Evolutionary conservation across 2,113 vertebrate genomes (phyloP).

Genomic region (Cavia porcellus): DNA sequence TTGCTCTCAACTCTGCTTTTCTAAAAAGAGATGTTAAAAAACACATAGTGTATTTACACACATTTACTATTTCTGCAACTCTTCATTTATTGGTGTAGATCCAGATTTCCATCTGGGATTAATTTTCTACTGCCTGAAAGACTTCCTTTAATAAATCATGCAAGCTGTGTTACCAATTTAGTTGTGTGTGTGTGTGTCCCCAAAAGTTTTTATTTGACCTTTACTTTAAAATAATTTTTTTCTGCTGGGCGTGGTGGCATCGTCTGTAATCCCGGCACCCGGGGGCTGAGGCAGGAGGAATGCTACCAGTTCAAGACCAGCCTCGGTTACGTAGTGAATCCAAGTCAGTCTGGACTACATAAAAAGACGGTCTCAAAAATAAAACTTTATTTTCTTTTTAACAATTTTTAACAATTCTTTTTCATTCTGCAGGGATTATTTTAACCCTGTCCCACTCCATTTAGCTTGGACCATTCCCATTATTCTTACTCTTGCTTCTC

Average conservation of each 20-base stretch:
- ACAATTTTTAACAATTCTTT: not conserved
- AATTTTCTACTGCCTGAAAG: not conserved
- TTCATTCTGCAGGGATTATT: not conserved
- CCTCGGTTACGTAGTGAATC: not conserved
- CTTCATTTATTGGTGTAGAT: not conserved
- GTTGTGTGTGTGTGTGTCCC: not conserved
- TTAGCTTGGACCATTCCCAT: not conserved
- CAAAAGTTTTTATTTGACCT: not conserved
- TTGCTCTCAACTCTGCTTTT: constrained; percentile 1
- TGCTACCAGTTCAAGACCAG: not conserved
- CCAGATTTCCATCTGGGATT: not conserved
- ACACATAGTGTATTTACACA: not conserved
- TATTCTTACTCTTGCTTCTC: not conserved
- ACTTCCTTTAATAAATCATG: not conserved
- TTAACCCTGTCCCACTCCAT: not conserved
- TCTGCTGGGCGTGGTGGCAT: not conserved
- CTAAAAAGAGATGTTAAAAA: not conserved
- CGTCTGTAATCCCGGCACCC: not conserved
- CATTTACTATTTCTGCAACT: not conserved
- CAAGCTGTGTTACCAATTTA: not conserved
- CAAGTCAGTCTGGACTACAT: not conserved
- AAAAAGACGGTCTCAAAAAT: not conserved
- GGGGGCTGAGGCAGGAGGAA: not conserved
- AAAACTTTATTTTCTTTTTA: not conserved
- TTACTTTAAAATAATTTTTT: not conserved